These are phyloP conservation scores for Cylloceria caligata DNA, from an alignment of 2,888 invertebrate species.

Conservation along the genomic window DNA sequence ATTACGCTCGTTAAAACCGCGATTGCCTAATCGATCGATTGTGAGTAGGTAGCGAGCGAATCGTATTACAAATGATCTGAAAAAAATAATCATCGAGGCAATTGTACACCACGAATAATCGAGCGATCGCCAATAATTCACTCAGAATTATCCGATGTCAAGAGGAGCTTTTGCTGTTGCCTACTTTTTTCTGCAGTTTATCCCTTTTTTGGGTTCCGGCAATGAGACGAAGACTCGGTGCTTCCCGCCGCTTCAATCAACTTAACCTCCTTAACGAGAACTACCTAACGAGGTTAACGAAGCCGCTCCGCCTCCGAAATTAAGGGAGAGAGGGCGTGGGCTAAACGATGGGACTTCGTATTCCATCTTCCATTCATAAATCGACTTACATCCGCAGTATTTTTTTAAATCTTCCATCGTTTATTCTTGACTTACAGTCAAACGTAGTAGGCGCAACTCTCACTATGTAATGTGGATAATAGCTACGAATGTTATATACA, in stretches of 20 bases:
- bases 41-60: slow-evolving; percentile 50
- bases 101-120: slow-evolving; percentile 33
- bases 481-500: background rate
- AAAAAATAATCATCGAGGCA: slow-evolving; percentile 28
- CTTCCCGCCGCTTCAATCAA: slow-evolving; percentile 38
- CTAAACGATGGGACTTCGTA: slow-evolving; percentile 12
- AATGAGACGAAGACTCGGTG: background rate
- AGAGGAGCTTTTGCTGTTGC: background rate
- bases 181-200: background rate
- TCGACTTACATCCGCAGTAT: slow-evolving; percentile 22
- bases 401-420: slow-evolving; percentile 16
- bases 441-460: background rate
- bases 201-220: slow-evolving; percentile 15
- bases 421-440: slow-evolving; percentile 19
- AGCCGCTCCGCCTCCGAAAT: slow-evolving; percentile 49
- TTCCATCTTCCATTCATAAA: slow-evolving; percentile 34
- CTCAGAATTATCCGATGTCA: slow-evolving; percentile 23
- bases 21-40: slow-evolving; percentile 50
- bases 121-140: slow-evolving; percentile 11
- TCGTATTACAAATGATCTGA: slow-evolving; percentile 18
- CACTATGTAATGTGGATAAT: background rate
- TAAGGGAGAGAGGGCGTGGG: slow-evolving; percentile 52
- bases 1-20: slow-evolving; percentile 42
- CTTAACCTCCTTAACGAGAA: slow-evolving; percentile 62
- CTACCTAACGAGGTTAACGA: slow-evolving; percentile 63